phyloP scores from a whole-genome alignment of 2,888 invertebrate species.

The Bembecia ichneumoniformis region DNA sequence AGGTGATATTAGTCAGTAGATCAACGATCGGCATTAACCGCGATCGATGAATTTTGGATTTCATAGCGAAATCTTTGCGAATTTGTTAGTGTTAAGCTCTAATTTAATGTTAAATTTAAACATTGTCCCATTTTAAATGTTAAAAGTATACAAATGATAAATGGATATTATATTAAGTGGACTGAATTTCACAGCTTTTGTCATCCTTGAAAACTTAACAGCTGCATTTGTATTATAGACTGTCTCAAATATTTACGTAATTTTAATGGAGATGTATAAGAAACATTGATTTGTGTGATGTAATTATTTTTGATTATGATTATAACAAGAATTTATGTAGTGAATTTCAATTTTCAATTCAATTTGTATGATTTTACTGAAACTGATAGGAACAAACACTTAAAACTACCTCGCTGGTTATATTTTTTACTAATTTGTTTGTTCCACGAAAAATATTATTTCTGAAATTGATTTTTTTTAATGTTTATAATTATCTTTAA shows the following conservation, averaged over 20 bases:
- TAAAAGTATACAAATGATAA: neutral
- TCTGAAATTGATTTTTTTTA: too few species aligned
- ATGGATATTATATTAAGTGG: slow-evolving; percentile 1
- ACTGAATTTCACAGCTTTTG: slow-evolving; percentile 18
- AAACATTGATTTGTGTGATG: too few species aligned
- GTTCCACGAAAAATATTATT: too few species aligned
- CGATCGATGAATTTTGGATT: slow-evolving; percentile 31
- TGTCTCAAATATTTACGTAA: neutral
- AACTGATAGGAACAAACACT: slow-evolving; percentile 30
- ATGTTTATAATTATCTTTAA: too few species aligned
- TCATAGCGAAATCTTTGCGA: slow-evolving; percentile 45
- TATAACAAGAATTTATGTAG: too few species aligned
- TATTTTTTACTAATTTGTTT: too few species aligned
- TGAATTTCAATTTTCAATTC: neutral
- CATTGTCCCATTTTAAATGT: slow-evolving; percentile 9
- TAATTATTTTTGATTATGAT: too few species aligned
- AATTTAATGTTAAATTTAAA: slow-evolving; percentile 24
- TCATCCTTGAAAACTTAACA: slow-evolving; percentile 1
- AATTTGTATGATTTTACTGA: neutral
- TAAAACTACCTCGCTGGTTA: slow-evolving; percentile 50
- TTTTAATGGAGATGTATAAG: too few species aligned
- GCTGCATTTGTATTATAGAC: neutral
- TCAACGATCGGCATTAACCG: slow-evolving; percentile 15
- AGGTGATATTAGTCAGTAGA: slow-evolving; percentile 63
- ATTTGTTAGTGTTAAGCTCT: slow-evolving; percentile 59